phyloP scores from a whole-genome alignment of 2,797 vertebrate genomes.

The Serranus cabrilla region DNA sequence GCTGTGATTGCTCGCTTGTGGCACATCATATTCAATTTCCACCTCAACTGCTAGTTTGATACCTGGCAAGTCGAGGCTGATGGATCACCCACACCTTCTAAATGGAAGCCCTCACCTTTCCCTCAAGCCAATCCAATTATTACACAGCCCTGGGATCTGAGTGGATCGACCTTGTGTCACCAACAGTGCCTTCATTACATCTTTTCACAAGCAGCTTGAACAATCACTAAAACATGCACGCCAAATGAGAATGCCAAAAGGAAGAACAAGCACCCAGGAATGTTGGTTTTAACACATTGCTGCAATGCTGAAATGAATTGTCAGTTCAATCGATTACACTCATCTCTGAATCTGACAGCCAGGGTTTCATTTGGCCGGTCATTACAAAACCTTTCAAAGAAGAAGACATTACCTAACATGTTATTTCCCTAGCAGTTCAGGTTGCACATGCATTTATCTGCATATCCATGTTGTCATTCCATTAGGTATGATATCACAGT shows the following conservation, averaged over 20 bases:
- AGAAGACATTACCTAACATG: conserved; percentile 6
- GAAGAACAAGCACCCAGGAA: conserved; percentile 21
- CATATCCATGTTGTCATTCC: background rate
- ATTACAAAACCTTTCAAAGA: conserved; percentile 2
- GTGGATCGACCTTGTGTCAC: conserved; percentile 72
- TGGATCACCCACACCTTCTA: conserved; percentile 73
- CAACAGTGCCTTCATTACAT: conserved; percentile 75
- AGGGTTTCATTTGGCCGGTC: background rate
- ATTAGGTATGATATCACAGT: conserved; percentile 1
- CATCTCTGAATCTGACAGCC: conserved; percentile 22
- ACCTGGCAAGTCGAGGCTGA: conserved; percentile 72
- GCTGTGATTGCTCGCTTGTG: conserved; percentile 77
- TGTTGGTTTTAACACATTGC: conserved; percentile 25
- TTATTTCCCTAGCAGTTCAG: background rate
- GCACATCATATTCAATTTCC: conserved; percentile 85
- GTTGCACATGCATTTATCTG: background rate
- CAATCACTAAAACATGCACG: conserved; percentile 18
- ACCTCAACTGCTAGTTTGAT: conserved; percentile 78
- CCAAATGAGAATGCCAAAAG: conserved; percentile 31
- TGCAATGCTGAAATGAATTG: conserved; percentile 7
- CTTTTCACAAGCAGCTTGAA: conserved; percentile 56
- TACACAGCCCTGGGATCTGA: conserved; percentile 62
- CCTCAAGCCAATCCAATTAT: conserved; percentile 82
- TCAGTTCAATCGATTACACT: conserved; percentile 30
- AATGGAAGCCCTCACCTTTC: conserved; percentile 74